Conservation (phyloP, 1,140 invertebrate species). For the Harpegnathos saltator region DNA sequence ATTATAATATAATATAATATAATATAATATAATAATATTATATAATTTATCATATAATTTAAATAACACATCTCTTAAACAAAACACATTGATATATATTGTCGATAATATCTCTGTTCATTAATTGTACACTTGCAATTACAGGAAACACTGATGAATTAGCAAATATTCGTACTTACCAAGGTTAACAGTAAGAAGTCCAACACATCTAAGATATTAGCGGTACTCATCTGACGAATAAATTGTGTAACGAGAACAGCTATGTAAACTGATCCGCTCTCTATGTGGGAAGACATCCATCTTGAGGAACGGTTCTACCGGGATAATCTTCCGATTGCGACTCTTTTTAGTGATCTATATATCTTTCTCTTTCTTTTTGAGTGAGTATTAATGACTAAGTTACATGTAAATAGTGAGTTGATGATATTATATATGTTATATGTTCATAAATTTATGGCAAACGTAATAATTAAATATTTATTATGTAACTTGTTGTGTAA, state of each 20-base stretch:
- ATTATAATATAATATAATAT: too few relatives aligned
- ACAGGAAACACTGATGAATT: neutral
- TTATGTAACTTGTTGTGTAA: too few relatives aligned
- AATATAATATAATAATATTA: too few relatives aligned
- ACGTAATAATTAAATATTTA: too few relatives aligned
- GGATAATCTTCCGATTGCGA: neutral
- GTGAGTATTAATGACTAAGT: neutral
- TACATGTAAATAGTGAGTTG: neutral
- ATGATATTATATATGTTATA: too few relatives aligned
- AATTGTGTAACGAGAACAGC: conserved; percentile 49
- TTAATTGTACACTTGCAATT: too few relatives aligned
- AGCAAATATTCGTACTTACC: conserved; percentile 21
- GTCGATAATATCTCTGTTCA: too few relatives aligned
- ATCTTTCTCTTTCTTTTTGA: neutral
- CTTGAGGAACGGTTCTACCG: conserved; percentile 52
- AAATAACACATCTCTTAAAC: too few relatives aligned
- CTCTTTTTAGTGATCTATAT: neutral
- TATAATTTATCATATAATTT: too few relatives aligned
- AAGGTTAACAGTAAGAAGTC: conserved; percentile 42
- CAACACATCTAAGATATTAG: neutral
- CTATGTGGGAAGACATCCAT: conserved; percentile 59
- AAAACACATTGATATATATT: too few relatives aligned
- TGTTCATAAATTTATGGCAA: neutral
- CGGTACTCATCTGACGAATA: conserved; percentile 26
- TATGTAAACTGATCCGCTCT: conserved; percentile 24